These are phyloP conservation scores for Ptychobarbus kaznakovi DNA, from an alignment of 2,797 vertebrate genomes.

Conservation along the genomic window DNA sequence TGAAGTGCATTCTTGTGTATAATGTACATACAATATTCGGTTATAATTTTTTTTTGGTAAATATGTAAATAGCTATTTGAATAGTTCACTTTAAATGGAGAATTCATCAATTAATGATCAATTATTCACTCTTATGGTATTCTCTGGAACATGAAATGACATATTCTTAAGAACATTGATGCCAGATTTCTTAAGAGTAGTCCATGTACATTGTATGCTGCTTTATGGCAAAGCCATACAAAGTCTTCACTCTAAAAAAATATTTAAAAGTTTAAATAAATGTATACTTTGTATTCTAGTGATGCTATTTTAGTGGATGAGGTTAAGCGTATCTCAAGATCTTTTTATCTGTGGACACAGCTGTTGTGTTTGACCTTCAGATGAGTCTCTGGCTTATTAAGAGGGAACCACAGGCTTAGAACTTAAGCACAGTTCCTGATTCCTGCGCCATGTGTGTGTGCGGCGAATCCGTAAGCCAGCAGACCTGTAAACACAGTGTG, in stretches of 20 bases:
- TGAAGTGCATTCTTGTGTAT: background rate
- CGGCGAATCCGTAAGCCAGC: background rate
- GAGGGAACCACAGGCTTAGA: slow-evolving; percentile 32
- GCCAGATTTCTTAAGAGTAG: background rate
- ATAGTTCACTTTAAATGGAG: background rate
- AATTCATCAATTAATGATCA: background rate
- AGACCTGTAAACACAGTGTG: slow-evolving; percentile 36
- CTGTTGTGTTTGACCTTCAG: slow-evolving; percentile 45
- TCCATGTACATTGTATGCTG: background rate
- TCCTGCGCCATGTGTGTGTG: slow-evolving; percentile 16
- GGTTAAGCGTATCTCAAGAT: slow-evolving; percentile 26
- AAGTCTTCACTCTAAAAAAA: background rate
- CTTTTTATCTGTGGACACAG: slow-evolving; percentile 38
- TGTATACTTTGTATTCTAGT: background rate
- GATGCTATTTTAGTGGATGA: slow-evolving; percentile 13
- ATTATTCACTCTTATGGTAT: background rate
- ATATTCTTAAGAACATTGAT: background rate
- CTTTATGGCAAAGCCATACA: background rate
- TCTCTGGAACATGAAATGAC: background rate
- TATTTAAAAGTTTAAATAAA: background rate
- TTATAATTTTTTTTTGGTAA: background rate
- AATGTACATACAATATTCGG: background rate
- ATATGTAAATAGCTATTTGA: background rate
- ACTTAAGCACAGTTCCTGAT: slow-evolving; percentile 41
- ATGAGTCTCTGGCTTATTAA: slow-evolving; percentile 33